phyloP scores from a whole-genome alignment of 2,888 invertebrate species.

The Drosophila rellima region DNA sequence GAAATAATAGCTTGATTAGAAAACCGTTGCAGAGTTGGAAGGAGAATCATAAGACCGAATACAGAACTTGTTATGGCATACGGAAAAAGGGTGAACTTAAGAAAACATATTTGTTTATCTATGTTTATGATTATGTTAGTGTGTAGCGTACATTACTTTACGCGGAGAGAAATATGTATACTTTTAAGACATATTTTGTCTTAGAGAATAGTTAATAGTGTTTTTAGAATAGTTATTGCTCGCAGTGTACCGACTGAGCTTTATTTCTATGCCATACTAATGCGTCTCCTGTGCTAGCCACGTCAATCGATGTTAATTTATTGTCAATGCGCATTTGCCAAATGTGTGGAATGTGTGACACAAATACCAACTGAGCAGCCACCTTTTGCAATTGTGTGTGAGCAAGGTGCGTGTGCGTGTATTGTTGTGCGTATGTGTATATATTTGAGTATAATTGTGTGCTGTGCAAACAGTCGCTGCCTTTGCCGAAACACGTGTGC shows the following conservation, averaged over 20 bases:
- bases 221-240: too few relatives aligned
- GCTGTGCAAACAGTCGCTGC: constrained; percentile 61
- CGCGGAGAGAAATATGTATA: too few relatives aligned
- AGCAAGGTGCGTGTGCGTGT: constrained; percentile 7
- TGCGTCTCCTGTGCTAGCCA: constrained; percentile 44
- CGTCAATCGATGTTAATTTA: constrained; percentile 81
- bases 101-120: too few relatives aligned
- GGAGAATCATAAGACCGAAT: too few relatives aligned
- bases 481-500: constrained; percentile 68
- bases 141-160: too few relatives aligned
- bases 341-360: constrained; percentile 59
- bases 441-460: constrained; percentile 48
- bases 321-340: constrained; percentile 71
- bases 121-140: too few relatives aligned
- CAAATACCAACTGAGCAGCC: constrained; percentile 58
- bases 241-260: constrained; percentile 29
- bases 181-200: too few relatives aligned
- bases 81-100: too few relatives aligned
- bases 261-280: constrained; percentile 34
- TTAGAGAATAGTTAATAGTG: too few relatives aligned
- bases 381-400: constrained; percentile 1
- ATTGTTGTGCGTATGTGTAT: constrained; percentile 7
- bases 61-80: too few relatives aligned
- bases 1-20: too few relatives aligned
- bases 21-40: too few relatives aligned